Evolutionary conservation across 2,113 vertebrate species (phyloP).

Genomic region (Chamaetylas fuelleborni): DNA sequence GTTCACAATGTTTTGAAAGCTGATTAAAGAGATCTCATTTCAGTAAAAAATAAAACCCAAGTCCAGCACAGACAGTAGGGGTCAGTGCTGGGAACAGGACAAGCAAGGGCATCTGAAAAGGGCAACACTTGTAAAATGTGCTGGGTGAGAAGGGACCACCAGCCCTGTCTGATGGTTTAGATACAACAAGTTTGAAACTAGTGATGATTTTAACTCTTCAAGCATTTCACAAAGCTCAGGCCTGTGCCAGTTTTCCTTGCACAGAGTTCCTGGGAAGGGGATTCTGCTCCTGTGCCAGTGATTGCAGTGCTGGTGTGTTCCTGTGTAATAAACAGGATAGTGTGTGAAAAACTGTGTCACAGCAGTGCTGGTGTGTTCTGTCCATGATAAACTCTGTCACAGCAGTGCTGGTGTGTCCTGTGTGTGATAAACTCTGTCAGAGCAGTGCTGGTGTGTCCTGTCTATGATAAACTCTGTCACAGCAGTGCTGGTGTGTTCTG

Average conservation of each 20-base stretch:
- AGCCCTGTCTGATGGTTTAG: background rate
- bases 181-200: background rate
- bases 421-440: background rate
- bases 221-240: background rate
- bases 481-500: background rate
- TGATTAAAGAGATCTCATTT: slow-evolving; percentile 72
- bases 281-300: background rate
- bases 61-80: slow-evolving; percentile 51
- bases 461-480: background rate
- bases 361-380: background rate
- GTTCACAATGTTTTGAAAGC: slow-evolving; percentile 76
- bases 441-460: background rate
- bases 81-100: background rate
- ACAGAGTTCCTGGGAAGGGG: background rate
- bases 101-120: background rate
- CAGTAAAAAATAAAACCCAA: slow-evolving; percentile 43
- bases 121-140: background rate
- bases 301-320: background rate
- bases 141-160: background rate
- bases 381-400: fast-evolving
- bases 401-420: background rate
- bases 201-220: background rate
- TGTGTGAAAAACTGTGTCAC: background rate
- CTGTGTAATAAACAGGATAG: background rate
- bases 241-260: background rate